phyloP scores from a whole-genome alignment of 2,797 vertebrate genomes.

The Hemibagrus guttatus region DNA sequence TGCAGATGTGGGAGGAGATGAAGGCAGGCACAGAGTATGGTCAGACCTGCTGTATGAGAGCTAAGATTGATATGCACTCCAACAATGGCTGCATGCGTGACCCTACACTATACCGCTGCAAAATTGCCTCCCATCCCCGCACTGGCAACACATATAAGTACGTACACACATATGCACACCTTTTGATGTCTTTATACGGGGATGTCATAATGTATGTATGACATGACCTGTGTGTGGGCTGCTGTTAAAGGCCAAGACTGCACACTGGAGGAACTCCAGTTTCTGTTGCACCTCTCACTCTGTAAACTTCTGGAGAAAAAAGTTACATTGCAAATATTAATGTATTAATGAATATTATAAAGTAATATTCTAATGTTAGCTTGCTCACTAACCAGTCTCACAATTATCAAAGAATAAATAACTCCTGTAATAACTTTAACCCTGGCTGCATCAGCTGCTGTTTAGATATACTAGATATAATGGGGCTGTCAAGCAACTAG shows the following conservation, averaged over 20 bases:
- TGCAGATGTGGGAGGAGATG: slow-evolving; percentile 97
- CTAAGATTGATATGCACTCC: slow-evolving; percentile 97
- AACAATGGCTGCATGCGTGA: slow-evolving; percentile 98
- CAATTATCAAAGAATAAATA: not conserved
- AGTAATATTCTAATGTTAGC: not conserved
- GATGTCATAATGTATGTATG: not conserved
- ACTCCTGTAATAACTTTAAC: no score
- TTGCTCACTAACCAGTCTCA: not conserved
- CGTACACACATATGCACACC: slow-evolving; percentile 31
- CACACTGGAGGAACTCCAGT: not conserved
- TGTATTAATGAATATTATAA: no score
- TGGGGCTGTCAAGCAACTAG: no score
- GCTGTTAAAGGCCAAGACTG: not conserved
- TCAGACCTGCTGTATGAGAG: slow-evolving; percentile 93
- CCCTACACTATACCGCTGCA: slow-evolving; percentile 95
- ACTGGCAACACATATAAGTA: slow-evolving; percentile 89
- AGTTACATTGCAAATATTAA: no score
- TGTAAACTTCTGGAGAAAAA: not conserved
- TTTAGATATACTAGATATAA: no score
- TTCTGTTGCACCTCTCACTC: not conserved
- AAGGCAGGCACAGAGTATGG: slow-evolving; percentile 87
- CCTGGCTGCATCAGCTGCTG: no score
- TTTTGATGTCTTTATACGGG: not conserved
- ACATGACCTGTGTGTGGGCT: not conserved
- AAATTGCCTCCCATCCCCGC: slow-evolving; percentile 90